Base-by-base conservation (phyloP, 1,140 invertebrate species). In the Drosophila varians region DNA sequence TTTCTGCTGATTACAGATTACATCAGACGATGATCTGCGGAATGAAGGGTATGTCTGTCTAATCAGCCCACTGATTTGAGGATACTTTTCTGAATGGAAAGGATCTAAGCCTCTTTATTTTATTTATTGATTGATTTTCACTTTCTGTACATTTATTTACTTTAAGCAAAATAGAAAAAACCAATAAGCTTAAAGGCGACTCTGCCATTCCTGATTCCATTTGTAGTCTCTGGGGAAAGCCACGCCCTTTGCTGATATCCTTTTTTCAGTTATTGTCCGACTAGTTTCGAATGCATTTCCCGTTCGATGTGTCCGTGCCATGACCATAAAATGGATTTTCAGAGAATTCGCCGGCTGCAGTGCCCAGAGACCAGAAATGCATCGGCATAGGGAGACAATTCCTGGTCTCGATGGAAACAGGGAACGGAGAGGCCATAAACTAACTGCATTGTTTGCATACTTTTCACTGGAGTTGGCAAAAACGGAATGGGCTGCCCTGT, bases 1-100 rank as follows among this genome's bases (percentile, higher is more conserved):
- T 57, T 72, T 58, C 36, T 73, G 69, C 77, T 80, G 77, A 80
- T 80, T 80, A 66, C 78, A 69, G 77, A 76, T 66, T 54, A 51
- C 66, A 72, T 54, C 60, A 49, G 56, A 36, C 47, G 49, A 65
- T 43, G 48, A 57, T 23, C 66, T 38, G 66, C 48, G 16, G 3
- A 21, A 49, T 73, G 68, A 60, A 34, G 47, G 54, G 25, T 36
- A 80, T 80, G 58, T 70, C 70, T 57, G 56, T 61, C 38, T 58
- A 56, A 60, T 66, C 40, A 64, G 57, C 36, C 31, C 18, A 25
- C 12, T 28, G 42, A 52, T 53, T 28, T 23, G 7, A 38, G 36
- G 31, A 34, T 28, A 34, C 43, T 51, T n/a, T 7, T 12, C 1
- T 14, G 5, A 38, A 36, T 12, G 12, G 11, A 6, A 14, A 0